A percentile compares a stretch with the other conserved stretches of the same genome.
phyloP scores from a whole-genome alignment of 2,888 invertebrate genomes.

The Drosophila barbarae region DNA sequence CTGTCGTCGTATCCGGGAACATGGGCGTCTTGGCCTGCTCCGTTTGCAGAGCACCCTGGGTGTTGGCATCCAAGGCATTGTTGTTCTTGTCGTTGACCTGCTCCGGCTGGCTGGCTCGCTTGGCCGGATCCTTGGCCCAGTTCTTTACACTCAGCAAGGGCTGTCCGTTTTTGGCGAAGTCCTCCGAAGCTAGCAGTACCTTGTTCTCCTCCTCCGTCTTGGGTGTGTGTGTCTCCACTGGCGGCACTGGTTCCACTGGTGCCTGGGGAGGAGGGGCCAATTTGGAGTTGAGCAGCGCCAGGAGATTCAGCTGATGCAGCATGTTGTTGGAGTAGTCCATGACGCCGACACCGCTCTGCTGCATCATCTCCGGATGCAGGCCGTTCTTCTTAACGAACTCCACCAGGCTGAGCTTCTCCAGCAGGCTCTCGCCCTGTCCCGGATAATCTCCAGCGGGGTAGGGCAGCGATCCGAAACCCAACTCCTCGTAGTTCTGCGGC shows the following conservation, averaged over 20 bases:
- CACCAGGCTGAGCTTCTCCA: constrained; percentile 75
- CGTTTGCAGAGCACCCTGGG: constrained; percentile 5
- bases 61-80: constrained; percentile 50
- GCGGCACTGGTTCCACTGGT: not conserved
- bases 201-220: constrained; percentile 42
- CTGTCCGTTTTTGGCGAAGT: constrained; percentile 47
- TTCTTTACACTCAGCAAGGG: constrained; percentile 76
- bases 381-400: constrained; percentile 70
- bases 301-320: constrained; percentile 81
- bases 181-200: constrained; percentile 12
- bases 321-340: constrained; percentile 80
- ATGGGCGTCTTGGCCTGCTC: constrained; percentile 24
- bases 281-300: constrained; percentile 81
- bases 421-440: constrained; percentile 67
- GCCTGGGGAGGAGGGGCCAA: constrained; percentile 34
- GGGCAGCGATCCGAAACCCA: constrained; percentile 67
- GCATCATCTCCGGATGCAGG: constrained; percentile 47
- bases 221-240: constrained; percentile 11
- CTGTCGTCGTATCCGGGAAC: constrained; percentile 17
- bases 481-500: constrained; percentile 71
- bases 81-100: constrained; percentile 64
- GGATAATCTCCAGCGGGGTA: constrained; percentile 68
- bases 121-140: constrained; percentile 74
- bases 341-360: constrained; percentile 71
- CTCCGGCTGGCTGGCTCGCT: constrained; percentile 31